Evolutionary conservation across 2,888 invertebrate species (phyloP).

Genomic region (Dryococelus australis): DNA sequence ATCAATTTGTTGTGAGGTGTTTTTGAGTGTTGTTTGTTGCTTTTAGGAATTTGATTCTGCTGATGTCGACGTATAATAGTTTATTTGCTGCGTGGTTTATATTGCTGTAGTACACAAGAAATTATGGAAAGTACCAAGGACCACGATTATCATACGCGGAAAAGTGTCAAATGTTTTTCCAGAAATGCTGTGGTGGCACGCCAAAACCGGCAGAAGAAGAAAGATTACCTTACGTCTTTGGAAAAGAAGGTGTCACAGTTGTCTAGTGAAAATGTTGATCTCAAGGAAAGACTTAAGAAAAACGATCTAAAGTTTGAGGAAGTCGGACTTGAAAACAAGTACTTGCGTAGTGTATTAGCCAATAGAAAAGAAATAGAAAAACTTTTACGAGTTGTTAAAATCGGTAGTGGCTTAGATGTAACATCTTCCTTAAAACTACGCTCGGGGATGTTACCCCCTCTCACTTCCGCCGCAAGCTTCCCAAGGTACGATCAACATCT

Average conservation of each 20-base stretch:
- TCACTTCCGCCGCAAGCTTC: too few species aligned
- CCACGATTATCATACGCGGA: not conserved
- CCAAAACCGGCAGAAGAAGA: not conserved
- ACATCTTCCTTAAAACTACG: not conserved
- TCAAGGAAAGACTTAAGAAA: not conserved
- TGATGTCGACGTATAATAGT: too few species aligned
- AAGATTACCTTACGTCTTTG: not conserved
- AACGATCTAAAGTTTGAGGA: not conserved
- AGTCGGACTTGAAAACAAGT: not conserved
- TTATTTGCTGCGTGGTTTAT: too few species aligned
- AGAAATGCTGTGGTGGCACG: constrained; percentile 13
- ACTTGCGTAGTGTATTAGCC: not conserved
- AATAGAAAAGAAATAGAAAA: not conserved
- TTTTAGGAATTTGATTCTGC: too few species aligned
- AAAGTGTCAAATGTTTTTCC: not conserved
- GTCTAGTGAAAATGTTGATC: not conserved
- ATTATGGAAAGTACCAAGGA: not conserved
- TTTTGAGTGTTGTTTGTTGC: too few species aligned
- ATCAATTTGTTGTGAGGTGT: too few species aligned
- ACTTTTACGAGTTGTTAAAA: not conserved
- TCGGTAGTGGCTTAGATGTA: not conserved
- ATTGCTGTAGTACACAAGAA: too few species aligned
- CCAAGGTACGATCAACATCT: not conserved
- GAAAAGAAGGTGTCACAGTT: not conserved
- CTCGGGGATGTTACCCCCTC: not conserved